Percentiles rank a stretch among this genome's conserved stretches.
Conservation (phyloP, 2,888 invertebrate genomes). For the Metopia argyrocephala region DNA sequence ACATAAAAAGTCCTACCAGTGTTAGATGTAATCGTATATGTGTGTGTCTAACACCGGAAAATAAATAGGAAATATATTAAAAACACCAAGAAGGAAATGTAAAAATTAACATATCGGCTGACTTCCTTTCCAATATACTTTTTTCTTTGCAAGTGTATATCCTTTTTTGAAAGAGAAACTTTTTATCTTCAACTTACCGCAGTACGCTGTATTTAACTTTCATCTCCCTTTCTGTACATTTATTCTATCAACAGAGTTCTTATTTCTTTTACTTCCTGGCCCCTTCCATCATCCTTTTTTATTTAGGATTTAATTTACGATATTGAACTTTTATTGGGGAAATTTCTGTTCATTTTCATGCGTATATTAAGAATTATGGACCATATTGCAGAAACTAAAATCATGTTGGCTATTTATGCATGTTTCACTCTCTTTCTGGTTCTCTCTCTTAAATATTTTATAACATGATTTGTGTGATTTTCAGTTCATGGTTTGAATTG, state of each 20-base stretch:
- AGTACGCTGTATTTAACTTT: slow-evolving; percentile 57
- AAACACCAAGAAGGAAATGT: slow-evolving; percentile 74
- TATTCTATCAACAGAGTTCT: slow-evolving; percentile 40
- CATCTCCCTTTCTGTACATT: slow-evolving; percentile 35
- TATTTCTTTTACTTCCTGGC: slow-evolving; percentile 32
- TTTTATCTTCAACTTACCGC: slow-evolving; percentile 41
- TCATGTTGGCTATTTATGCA: not conserved
- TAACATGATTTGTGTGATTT: not conserved
- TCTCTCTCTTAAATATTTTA: not conserved
- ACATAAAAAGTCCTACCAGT: slow-evolving; percentile 25
- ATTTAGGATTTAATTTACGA: slow-evolving; percentile 73
- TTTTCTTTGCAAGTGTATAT: slow-evolving; percentile 22
- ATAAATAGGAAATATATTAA: slow-evolving; percentile 77
- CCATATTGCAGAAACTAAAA: slow-evolving; percentile 7
- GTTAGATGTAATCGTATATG: not conserved
- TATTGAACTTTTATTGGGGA: slow-evolving; percentile 78
- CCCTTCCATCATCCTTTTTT: slow-evolving; percentile 40
- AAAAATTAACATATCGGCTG: slow-evolving; percentile 73
- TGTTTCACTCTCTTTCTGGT: not conserved
- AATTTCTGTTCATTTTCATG: slow-evolving; percentile 76
- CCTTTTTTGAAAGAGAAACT: slow-evolving; percentile 35
- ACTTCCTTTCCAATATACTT: slow-evolving; percentile 62
- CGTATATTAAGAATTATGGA: slow-evolving; percentile 75
- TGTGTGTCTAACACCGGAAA: slow-evolving; percentile 67
- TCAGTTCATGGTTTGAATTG: not conserved